Evolutionary conservation across 2,113 vertebrate genomes (phyloP).

Genomic region (Ifrita kowaldi): DNA sequence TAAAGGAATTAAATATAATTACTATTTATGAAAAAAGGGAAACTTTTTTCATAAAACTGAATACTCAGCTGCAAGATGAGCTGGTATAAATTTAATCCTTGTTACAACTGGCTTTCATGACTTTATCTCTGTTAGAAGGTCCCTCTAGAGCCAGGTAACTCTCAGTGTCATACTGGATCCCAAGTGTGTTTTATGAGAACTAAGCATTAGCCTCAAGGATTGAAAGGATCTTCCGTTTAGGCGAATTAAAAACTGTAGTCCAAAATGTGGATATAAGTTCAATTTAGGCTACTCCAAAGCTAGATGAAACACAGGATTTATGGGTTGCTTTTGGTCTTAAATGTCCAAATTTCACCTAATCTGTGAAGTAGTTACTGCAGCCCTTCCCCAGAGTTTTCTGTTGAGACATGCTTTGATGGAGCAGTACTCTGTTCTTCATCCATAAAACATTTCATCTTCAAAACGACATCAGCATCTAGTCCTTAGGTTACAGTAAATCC

Average conservation of each 20-base stretch:
- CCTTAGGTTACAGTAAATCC: background rate
- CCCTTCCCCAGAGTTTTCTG: background rate
- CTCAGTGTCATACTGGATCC: background rate
- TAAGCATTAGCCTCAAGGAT: background rate
- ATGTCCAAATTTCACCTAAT: background rate
- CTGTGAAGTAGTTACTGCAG: background rate
- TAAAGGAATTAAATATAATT: background rate
- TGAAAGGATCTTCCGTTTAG: background rate
- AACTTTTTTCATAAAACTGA: no score
- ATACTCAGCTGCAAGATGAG: background rate
- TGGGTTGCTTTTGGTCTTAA: background rate
- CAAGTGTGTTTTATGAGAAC: background rate
- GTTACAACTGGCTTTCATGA: background rate
- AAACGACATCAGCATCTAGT: background rate
- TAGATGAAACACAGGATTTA: background rate
- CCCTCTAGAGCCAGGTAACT: background rate
- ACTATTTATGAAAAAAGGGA: background rate
- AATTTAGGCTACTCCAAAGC: background rate
- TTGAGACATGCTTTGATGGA: background rate
- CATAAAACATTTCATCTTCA: constrained; percentile 18
- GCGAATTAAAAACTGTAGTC: background rate
- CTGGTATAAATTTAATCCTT: background rate
- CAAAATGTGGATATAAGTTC: background rate
- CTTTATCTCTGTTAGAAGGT: background rate
- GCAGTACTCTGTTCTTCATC: background rate